Percentiles rank a stretch among this genome's conserved stretches.
Evolutionary conservation across 2,888 invertebrate species (phyloP).

Genomic region (Pyrgus malvae): DNA sequence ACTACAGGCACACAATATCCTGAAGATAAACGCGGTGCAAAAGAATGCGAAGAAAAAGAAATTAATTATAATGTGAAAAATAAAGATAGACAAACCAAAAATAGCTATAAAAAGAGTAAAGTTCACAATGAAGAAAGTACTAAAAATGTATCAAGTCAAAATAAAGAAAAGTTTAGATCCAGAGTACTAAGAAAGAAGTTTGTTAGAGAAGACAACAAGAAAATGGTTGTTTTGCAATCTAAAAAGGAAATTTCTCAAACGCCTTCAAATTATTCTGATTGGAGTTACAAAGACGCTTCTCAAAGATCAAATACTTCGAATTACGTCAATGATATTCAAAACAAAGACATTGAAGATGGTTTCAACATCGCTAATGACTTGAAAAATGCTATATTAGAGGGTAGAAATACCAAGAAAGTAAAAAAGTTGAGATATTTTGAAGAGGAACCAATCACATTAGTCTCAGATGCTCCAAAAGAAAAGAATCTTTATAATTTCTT

Average conservation of each 20-base stretch:
- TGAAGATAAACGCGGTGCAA: constrained; percentile 36
- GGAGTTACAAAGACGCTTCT: constrained; percentile 17
- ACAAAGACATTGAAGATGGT: neutral
- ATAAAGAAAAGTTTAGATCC: constrained; percentile 32
- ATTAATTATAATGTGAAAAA: neutral
- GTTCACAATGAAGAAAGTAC: constrained; percentile 28
- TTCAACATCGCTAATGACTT: constrained; percentile 8
- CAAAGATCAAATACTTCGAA: constrained; percentile 9
- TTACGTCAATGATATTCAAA: neutral
- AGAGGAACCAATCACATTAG: constrained; percentile 41
- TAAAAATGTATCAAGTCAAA: constrained; percentile 22
- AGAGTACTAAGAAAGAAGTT: constrained; percentile 38
- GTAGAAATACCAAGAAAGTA: constrained; percentile 31
- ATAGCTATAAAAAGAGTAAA: constrained; percentile 4
- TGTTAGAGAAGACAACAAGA: constrained; percentile 37
- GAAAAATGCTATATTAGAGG: constrained; percentile 35
- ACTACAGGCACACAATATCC: constrained; percentile 54
- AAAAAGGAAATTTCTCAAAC: constrained; percentile 48
- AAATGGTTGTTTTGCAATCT: constrained; percentile 47
- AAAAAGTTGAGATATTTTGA: constrained; percentile 35
- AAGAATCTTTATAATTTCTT: constrained; percentile 57
- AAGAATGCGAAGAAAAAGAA: constrained; percentile 7
- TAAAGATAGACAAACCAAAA: constrained; percentile 16
- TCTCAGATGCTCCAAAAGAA: constrained; percentile 38
- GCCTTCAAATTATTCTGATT: constrained; percentile 47